Conservation (phyloP, 2,797 vertebrate genomes). For the Channallabes apus region DNA sequence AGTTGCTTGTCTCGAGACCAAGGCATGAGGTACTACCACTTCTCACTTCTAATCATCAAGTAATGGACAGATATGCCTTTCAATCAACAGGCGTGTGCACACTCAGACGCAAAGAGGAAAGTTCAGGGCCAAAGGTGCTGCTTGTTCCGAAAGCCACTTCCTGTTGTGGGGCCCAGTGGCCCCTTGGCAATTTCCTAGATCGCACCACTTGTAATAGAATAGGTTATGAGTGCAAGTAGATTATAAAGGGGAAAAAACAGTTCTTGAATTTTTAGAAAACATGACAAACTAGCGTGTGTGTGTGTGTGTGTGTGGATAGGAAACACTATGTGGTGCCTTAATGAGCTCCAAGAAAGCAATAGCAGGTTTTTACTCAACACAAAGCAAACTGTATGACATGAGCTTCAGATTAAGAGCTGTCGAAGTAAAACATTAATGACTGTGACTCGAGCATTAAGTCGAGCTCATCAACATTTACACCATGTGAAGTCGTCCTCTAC, state of each 20-base stretch:
- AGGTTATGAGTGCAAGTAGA: background rate
- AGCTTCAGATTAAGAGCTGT: slow-evolving; percentile 25
- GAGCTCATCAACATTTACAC: slow-evolving; percentile 61
- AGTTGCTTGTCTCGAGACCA: background rate
- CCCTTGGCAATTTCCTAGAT: slow-evolving; percentile 25
- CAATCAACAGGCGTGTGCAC: background rate
- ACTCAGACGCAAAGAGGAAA: slow-evolving; percentile 18
- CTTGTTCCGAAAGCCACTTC: slow-evolving; percentile 55
- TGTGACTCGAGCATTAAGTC: slow-evolving; percentile 15
- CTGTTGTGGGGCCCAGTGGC: slow-evolving; percentile 44
- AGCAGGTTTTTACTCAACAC: background rate
- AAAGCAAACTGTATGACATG: slow-evolving; percentile 7
- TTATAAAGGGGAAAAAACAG: background rate
- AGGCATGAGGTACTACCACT: background rate
- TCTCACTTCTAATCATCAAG: background rate
- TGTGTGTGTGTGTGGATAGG: background rate
- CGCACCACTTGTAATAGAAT: slow-evolving; percentile 45
- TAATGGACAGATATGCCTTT: background rate
- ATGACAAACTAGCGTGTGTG: background rate
- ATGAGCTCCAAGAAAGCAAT: slow-evolving; percentile 13
- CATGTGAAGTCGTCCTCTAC: slow-evolving; percentile 65
- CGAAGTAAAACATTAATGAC: slow-evolving; percentile 16
- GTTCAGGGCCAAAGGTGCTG: slow-evolving; percentile 39
- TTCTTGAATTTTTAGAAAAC: slow-evolving; percentile 10
- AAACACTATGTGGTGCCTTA: background rate